phyloP scores from a whole-genome alignment of 2,113 vertebrate genomes.

The Python bivittatus region DNA sequence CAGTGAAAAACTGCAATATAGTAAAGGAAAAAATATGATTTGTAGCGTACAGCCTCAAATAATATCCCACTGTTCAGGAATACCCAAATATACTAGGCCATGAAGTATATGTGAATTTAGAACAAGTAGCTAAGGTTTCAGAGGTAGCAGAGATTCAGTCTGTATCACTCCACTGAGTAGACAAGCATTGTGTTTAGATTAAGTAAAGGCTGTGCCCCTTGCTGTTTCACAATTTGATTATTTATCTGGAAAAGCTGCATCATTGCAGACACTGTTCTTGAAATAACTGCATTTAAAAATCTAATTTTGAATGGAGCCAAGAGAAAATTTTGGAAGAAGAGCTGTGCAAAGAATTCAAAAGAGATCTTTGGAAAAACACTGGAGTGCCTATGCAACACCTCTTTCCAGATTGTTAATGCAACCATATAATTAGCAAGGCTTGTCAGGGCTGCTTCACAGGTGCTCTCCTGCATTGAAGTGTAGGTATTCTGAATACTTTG shows the following conservation, averaged over 20 bases:
- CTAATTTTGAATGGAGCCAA: not conserved
- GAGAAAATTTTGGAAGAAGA: not conserved
- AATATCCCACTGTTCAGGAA: not conserved
- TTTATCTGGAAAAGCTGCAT: not conserved
- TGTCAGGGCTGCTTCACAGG: not conserved
- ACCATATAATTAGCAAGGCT: not conserved
- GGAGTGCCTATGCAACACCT: not conserved
- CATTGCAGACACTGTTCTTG: not conserved
- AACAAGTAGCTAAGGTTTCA: not conserved
- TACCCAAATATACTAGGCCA: not conserved
- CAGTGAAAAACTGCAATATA: not conserved
- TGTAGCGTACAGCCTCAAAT: not conserved
- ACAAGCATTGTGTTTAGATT: not conserved
- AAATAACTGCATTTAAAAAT: not conserved
- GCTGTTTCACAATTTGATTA: not conserved
- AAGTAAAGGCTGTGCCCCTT: not conserved
- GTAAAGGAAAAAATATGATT: not conserved
- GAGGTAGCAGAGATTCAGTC: fast-evolving
- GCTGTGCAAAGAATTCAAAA: not conserved
- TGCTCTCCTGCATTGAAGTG: not conserved
- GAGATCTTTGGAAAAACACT: not conserved
- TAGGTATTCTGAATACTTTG: not conserved
- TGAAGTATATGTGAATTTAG: not conserved
- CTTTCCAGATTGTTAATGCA: not conserved
- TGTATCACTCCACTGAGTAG: not conserved